Percentiles rank a stretch among this genome's conserved stretches.
phyloP scores from a whole-genome alignment of 1,140 invertebrate species.

The Sarcophaga bullata region DNA sequence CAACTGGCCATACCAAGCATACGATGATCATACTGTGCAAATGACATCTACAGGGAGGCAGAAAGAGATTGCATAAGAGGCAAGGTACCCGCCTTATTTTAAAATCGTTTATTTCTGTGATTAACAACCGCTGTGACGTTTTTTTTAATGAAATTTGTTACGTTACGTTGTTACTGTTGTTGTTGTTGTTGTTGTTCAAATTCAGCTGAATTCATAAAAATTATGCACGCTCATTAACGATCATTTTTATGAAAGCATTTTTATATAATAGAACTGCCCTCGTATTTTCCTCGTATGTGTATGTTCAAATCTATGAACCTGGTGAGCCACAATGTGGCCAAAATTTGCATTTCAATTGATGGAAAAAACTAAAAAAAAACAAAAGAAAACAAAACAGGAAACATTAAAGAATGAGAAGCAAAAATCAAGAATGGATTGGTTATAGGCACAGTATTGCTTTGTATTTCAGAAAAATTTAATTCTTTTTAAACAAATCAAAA shows the following conservation, averaged over 20 bases:
- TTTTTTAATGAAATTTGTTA: no score
- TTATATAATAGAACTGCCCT: not conserved
- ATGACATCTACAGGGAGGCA: not conserved
- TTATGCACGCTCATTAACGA: constrained; percentile 16
- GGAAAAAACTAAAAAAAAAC: not conserved
- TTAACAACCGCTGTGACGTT: constrained; percentile 38
- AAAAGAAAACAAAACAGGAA: no score
- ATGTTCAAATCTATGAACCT: not conserved
- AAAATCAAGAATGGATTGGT: no score
- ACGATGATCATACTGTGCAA: constrained; percentile 9
- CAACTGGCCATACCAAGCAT: not conserved
- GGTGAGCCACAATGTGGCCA: constrained; percentile 36
- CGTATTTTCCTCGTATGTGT: not conserved
- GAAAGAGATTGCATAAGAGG: not conserved
- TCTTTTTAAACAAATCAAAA: no score
- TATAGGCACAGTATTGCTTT: no score
- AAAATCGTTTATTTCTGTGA: constrained; percentile 9
- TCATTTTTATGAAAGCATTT: no score
- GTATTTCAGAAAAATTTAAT: no score
- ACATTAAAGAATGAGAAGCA: no score
- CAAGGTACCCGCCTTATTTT: not conserved
- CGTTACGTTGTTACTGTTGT: no score
- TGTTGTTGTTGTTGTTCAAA: not conserved
- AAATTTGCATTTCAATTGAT: constrained; percentile 26
- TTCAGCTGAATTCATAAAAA: constrained; percentile 11